Evolutionary conservation across 2,888 invertebrate genomes (phyloP).

Genomic region (Machimus atricapillus): DNA sequence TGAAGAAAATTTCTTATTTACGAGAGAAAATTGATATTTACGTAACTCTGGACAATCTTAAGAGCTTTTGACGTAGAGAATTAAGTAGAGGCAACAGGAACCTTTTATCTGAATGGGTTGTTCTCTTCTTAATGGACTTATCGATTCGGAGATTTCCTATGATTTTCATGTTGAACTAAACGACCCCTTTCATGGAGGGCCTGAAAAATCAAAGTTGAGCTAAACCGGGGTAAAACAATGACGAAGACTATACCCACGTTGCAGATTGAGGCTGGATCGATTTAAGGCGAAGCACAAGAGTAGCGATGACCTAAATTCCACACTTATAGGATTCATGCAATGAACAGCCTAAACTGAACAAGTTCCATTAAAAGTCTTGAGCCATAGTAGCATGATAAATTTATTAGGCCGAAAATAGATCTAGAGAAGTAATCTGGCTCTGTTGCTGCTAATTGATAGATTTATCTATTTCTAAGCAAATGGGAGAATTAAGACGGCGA

Average conservation of each 20-base stretch:
- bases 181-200: background rate
- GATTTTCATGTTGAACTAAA: background rate
- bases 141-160: background rate
- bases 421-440: slow-evolving; percentile 6
- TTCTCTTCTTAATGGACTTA: slow-evolving; percentile 1
- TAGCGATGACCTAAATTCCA: slow-evolving; percentile 19
- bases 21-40: background rate
- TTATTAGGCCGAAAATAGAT: slow-evolving; percentile 27
- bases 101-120: background rate
- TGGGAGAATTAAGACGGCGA: slow-evolving; percentile 23
- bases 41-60: background rate
- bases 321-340: background rate
- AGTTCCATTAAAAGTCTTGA: slow-evolving; percentile 1
- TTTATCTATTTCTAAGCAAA: slow-evolving; percentile 32
- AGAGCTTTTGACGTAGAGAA: background rate
- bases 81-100: slow-evolving; percentile 8
- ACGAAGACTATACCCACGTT: background rate
- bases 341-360: slow-evolving; percentile 25
- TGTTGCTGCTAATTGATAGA: slow-evolving; percentile 10
- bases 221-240: background rate
- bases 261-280: background rate
- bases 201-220: background rate
- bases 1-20: background rate
- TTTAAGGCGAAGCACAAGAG: background rate
- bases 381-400: slow-evolving; percentile 26